Percentiles rank a stretch among this genome's conserved stretches.
phyloP scores from a whole-genome alignment of 2,888 invertebrate species.

The Temnothorax unifasciatus region DNA sequence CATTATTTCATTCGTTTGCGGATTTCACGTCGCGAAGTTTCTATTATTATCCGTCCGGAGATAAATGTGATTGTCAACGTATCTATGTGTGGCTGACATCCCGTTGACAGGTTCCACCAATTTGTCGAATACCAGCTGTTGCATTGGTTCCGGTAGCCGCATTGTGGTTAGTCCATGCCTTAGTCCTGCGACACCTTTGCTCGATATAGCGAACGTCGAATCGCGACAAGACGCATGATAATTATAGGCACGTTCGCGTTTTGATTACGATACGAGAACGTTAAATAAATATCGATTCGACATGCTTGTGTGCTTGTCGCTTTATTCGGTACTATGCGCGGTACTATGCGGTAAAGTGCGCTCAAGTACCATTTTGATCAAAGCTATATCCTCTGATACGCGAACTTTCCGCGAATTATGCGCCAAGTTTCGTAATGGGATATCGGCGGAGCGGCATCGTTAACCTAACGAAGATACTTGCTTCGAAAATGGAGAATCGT shows the following conservation, averaged over 20 bases:
- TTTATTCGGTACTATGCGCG: background rate
- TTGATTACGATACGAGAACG: background rate
- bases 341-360: background rate
- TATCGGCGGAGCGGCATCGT: conserved; percentile 7
- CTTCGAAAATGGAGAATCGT: conserved; percentile 16
- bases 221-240: background rate
- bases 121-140: conserved; percentile 59
- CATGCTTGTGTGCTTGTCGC: background rate
- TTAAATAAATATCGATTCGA: background rate
- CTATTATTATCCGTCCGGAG: background rate
- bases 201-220: conserved; percentile 33
- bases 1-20: conserved; percentile 24
- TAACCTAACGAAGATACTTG: conserved; percentile 32
- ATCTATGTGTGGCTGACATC: conserved; percentile 46
- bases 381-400: conserved; percentile 2
- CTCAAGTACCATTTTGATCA: conserved; percentile 26
- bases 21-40: background rate
- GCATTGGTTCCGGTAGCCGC: conserved; percentile 51
- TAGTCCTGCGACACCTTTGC: conserved; percentile 36
- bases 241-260: background rate
- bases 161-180: conserved; percentile 50
- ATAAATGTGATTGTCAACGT: conserved; percentile 20
- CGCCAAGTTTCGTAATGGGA: conserved; percentile 10
- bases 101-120: conserved; percentile 51
- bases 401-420: conserved; percentile 25